Conservation (phyloP, 2,113 vertebrate species). For the Otis tarda region DNA sequence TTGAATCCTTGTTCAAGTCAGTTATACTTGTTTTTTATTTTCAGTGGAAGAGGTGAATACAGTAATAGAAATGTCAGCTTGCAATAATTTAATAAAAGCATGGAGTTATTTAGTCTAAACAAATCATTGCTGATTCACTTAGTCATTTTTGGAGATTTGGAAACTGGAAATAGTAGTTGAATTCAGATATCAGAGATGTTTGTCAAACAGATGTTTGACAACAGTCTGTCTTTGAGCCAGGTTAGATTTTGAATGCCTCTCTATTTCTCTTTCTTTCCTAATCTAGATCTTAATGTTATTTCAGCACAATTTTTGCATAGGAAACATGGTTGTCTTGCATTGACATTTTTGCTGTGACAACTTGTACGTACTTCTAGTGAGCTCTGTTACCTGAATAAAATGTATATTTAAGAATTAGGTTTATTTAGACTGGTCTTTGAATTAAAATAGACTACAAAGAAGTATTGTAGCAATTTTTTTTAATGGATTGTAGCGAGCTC, state of each 20-base stretch:
- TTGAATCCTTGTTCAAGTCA: not conserved
- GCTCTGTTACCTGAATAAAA: not conserved
- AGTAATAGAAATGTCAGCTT: not conserved
- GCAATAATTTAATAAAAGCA: not conserved
- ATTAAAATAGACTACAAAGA: not conserved
- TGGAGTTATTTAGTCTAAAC: not conserved
- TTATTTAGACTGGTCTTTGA: not conserved
- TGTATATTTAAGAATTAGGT: not conserved
- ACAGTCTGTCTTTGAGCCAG: not conserved
- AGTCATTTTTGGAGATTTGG: not conserved
- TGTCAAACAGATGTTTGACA: not conserved
- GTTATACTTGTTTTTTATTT: not conserved
- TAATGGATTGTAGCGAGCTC: not conserved
- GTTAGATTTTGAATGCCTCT: not conserved
- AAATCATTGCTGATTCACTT: not conserved
- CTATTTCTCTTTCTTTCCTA: not conserved
- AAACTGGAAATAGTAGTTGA: not conserved
- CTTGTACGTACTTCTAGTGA: not conserved
- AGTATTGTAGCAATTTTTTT: not conserved
- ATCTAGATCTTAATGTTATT: not conserved
- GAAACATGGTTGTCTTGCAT: not conserved
- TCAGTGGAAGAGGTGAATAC: not conserved
- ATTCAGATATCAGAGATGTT: not conserved
- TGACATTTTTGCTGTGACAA: not conserved
- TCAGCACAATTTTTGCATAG: not conserved